Base-by-base conservation (phyloP, 2,888 invertebrate genomes). In the Ochropacha duplaris region DNA sequence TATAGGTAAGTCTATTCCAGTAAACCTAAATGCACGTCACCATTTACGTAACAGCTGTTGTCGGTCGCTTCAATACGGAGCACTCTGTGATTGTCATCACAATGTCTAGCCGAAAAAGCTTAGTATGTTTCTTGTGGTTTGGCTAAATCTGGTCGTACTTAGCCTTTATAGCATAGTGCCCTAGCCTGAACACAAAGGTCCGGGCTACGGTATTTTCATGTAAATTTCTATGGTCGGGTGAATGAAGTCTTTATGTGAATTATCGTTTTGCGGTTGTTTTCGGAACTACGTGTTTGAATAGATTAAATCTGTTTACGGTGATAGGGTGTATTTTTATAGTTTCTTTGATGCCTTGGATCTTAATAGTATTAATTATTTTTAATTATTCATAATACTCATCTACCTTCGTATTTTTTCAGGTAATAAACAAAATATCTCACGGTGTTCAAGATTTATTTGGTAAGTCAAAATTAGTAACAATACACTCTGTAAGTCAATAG, bases 41-140 rank as follows among this genome's bases (percentile, higher is more conserved):
- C 56, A 56, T 56, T 56, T 55, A 55, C 31, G 24, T 24, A 54
- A 50, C 49, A 54, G 44, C 24, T 16, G 55, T 49, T 36, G 51
- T 56, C 44, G 19, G 44, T 56, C 57, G 57, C 55, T 54, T 39
- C 39, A 49, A 44, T 51, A 58, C 57, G 52, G 49, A 51, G 60
- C 58, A 58, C 57, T 60, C 44, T 44, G 44, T 56, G 60, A 62
- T 64, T 64, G 62, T 65, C 64, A 59, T 57, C 57, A 55, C 61
- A 55, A 58, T 58, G 54, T 61, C 57, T 58, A 51, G 54, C 56
- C 57, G 57, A 59, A 62, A 62, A 60, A 54, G 44, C 51, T 54
- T 36, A 54, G 44, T 54, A 31, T 31, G n/a, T 54, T 50, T 50
- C 26, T 50, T 50, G 50, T 50, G 50, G 50, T 50, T 26, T 9